phyloP scores from a whole-genome alignment of 2,888 invertebrate genomes.

The Hypomecis punctinalis region DNA sequence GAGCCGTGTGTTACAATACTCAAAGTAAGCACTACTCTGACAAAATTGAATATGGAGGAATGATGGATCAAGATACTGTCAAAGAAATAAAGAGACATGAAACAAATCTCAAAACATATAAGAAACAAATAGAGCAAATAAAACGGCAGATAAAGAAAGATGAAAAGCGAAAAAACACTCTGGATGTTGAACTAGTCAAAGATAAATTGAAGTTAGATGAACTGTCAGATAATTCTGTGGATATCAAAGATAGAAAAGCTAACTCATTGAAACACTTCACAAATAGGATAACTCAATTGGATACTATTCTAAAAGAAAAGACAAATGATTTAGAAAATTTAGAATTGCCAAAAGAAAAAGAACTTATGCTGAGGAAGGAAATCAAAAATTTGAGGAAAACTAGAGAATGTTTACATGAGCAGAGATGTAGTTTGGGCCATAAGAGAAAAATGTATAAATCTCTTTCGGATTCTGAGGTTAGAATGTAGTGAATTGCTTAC shows the following conservation, averaged over 20 bases:
- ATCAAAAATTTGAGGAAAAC: constrained; percentile 92
- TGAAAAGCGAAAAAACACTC: constrained; percentile 88
- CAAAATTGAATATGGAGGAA: constrained; percentile 82
- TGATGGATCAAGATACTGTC: constrained; percentile 83
- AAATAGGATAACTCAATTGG: constrained; percentile 88
- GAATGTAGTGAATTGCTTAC: constrained; percentile 12
- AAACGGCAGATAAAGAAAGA: constrained; percentile 90
- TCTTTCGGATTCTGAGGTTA: constrained; percentile 88
- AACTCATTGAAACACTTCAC: constrained; percentile 87
- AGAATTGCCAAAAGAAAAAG: constrained; percentile 85
- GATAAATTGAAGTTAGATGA: constrained; percentile 82
- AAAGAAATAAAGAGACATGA: constrained; percentile 90
- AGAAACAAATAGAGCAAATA: constrained; percentile 90
- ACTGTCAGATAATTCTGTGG: constrained; percentile 79
- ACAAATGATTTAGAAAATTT: constrained; percentile 87
- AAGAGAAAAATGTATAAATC: constrained; percentile 90
- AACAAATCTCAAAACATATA: constrained; percentile 89
- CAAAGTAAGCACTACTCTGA: constrained; percentile 80
- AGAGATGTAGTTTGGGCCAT: constrained; percentile 89
- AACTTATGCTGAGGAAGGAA: constrained; percentile 89
- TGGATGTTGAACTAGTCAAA: constrained; percentile 87
- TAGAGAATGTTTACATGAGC: constrained; percentile 90
- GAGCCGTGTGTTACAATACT: constrained; percentile 64
- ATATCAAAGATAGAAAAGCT: constrained; percentile 83
- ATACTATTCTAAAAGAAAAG: constrained; percentile 89